A percentile compares a stretch with the other conserved stretches of the same genome.
phyloP scores from a whole-genome alignment of 2,888 invertebrate genomes.

The Pachymerium ferrugineum region DNA sequence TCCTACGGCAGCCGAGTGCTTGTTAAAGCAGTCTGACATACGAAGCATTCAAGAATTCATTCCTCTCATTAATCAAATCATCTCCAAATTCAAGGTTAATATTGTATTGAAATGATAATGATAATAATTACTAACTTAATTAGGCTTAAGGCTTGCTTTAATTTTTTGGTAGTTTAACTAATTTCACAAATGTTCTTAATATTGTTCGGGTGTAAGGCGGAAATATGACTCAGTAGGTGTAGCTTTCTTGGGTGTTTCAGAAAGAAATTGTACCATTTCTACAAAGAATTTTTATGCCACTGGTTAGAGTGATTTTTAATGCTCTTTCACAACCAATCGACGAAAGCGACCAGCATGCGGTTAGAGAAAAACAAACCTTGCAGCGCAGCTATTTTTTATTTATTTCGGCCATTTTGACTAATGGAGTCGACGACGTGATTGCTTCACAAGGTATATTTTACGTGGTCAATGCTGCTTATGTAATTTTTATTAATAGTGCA shows the following conservation, averaged over 20 bases:
- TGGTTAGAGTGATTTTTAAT: constrained; percentile 50
- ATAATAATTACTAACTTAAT: too few species aligned
- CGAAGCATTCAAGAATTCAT: constrained; percentile 52
- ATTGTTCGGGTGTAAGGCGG: constrained; percentile 17
- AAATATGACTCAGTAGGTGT: constrained; percentile 28
- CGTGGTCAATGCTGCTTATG: neutral
- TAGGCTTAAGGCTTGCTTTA: too few species aligned
- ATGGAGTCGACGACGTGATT: constrained; percentile 51
- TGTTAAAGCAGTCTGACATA: constrained; percentile 48
- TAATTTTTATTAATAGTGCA: neutral
- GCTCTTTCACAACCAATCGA: constrained; percentile 49
- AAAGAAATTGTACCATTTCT: constrained; percentile 52
- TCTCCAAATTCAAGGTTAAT: constrained; percentile 54
- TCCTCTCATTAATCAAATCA: constrained; percentile 55
- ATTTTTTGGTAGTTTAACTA: neutral
- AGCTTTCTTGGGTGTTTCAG: constrained; percentile 47
- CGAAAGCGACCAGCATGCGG: constrained; percentile 50
- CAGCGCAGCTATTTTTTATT: constrained; percentile 52
- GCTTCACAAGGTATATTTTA: constrained; percentile 41
- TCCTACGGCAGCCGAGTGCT: constrained; percentile 51
- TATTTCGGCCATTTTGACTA: constrained; percentile 51
- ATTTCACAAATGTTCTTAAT: constrained; percentile 17
- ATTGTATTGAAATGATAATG: constrained; percentile 32
- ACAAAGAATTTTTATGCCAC: constrained; percentile 51
- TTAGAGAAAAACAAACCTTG: constrained; percentile 49